These are phyloP conservation scores for Agrochola lota DNA, from an alignment of 2,888 invertebrate genomes.

Conservation along the genomic window DNA sequence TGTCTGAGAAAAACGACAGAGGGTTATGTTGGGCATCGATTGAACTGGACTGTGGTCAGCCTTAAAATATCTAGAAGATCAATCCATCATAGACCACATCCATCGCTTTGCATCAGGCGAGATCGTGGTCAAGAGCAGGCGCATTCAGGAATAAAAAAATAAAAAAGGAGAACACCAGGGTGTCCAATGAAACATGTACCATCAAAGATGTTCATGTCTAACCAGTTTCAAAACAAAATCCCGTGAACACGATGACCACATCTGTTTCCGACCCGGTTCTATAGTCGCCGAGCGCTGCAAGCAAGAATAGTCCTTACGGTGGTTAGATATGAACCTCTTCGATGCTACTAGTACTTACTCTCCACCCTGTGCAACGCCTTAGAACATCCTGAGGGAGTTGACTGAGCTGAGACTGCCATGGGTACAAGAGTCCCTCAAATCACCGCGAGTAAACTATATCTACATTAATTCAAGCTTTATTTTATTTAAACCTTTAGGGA, in stretches of 20 bases:
- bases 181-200: background rate
- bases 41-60: background rate
- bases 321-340: too few species aligned
- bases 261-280: too few species aligned
- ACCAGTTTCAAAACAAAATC: too few species aligned
- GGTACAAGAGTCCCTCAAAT: conserved; percentile 1
- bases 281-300: too few species aligned
- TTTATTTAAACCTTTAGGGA: background rate
- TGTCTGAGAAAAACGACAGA: background rate
- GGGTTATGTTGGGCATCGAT: background rate
- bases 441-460: background rate
- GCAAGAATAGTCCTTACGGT: too few species aligned
- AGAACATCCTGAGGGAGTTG: background rate
- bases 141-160: too few species aligned
- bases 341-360: background rate
- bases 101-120: too few species aligned
- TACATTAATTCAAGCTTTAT: background rate
- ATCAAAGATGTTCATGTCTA: too few species aligned
- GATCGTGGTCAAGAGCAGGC: too few species aligned
- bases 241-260: too few species aligned
- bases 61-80: background rate
- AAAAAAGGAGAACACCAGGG: background rate
- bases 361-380: background rate
- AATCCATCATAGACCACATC: too few species aligned
- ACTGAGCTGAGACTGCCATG: background rate